These are phyloP conservation scores for Scarus forsteni DNA, from an alignment of 2,797 vertebrate species.

Conservation along the genomic window DNA sequence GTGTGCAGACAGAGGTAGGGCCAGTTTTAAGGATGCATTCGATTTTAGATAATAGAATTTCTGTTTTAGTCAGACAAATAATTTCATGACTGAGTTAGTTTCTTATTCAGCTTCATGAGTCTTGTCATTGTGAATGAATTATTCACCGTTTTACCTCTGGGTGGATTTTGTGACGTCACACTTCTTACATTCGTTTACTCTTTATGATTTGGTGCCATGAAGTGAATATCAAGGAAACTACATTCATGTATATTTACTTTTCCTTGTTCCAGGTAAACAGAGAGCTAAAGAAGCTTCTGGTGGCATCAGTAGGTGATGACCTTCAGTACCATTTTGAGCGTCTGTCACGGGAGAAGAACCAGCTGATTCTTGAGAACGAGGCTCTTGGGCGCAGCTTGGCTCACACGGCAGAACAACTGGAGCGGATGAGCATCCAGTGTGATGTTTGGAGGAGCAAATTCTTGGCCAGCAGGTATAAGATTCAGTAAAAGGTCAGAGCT, in stretches of 20 bases:
- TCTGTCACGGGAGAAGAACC: slow-evolving; percentile 94
- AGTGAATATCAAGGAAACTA: too few relatives aligned
- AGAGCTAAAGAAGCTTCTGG: slow-evolving; percentile 95
- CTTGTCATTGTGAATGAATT: too few relatives aligned
- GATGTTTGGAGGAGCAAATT: slow-evolving; percentile 99
- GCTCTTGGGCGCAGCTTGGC: slow-evolving; percentile 86
- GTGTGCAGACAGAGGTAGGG: slow-evolving; percentile 94
- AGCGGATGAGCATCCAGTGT: slow-evolving; percentile 98
- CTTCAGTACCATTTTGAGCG: slow-evolving; percentile 98
- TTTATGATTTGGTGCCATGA: background rate
- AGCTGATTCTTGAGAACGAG: slow-evolving; percentile 95
- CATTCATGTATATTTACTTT: background rate
- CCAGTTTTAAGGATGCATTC: background rate
- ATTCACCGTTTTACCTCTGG: too few relatives aligned
- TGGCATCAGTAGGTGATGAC: slow-evolving; percentile 96
- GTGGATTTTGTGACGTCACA: too few relatives aligned
- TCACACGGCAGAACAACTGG: slow-evolving; percentile 92
- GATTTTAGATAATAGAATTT: too few relatives aligned
- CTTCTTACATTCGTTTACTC: background rate
- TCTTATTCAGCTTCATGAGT: too few relatives aligned
- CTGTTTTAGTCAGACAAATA: too few relatives aligned
- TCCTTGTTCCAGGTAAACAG: slow-evolving; percentile 89
- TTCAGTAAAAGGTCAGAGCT: background rate
- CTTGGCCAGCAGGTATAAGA: slow-evolving; percentile 92
- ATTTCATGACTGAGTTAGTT: too few relatives aligned